Percentiles rank a stretch among this genome's conserved stretches.
phyloP scores from a whole-genome alignment of 2,797 vertebrate genomes.

The Dicrostonyx torquatus region DNA sequence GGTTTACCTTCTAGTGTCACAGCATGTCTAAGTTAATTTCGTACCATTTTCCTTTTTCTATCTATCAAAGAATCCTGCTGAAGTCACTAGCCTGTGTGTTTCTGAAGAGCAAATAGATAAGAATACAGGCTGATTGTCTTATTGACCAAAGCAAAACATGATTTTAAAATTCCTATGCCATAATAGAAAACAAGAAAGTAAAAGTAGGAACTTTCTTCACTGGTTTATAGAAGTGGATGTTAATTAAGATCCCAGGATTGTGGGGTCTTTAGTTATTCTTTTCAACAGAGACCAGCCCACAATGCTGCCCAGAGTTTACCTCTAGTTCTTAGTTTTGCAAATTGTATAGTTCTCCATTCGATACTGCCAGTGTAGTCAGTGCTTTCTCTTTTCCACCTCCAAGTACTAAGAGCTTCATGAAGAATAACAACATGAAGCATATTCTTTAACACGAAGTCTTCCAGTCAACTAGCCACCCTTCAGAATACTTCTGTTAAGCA shows the following conservation, averaged over 20 bases:
- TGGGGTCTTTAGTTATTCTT: conserved; percentile 16
- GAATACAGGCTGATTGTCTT: conserved; percentile 53
- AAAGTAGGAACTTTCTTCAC: conserved; percentile 42
- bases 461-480: background rate
- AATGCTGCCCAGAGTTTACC: conserved; percentile 42
- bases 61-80: conserved; percentile 50
- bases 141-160: conserved; percentile 60
- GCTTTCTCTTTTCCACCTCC: conserved; percentile 33
- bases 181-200: conserved; percentile 38
- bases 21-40: conserved; percentile 46
- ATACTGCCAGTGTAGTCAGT: background rate
- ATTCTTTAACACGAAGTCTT: background rate
- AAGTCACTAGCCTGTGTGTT: conserved; percentile 47
- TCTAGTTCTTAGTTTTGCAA: conserved; percentile 33
- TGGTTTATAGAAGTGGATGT: background rate
- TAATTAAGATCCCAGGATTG: conserved; percentile 56
- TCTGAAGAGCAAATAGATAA: conserved; percentile 43
- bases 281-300: conserved; percentile 41
- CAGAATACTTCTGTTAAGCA: background rate
- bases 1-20: conserved; percentile 28
- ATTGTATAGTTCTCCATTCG: conserved; percentile 7
- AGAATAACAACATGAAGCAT: conserved; percentile 18
- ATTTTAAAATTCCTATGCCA: conserved; percentile 57
- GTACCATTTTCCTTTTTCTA: conserved; percentile 47
- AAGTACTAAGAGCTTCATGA: conserved; percentile 28